phyloP scores from a whole-genome alignment of 1,140 invertebrate species.

The Aphidius gifuensis region DNA sequence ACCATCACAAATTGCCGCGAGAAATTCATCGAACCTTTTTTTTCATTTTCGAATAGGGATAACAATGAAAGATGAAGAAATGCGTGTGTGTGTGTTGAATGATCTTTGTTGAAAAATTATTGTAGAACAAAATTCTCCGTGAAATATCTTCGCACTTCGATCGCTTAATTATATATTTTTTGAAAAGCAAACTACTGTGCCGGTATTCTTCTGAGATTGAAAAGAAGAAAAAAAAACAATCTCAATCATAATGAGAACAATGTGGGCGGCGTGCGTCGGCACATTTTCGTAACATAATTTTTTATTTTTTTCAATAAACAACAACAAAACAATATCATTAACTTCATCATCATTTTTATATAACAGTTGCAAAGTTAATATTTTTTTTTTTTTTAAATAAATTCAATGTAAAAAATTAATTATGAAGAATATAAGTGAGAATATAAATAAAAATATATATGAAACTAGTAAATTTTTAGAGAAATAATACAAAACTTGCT shows the following conservation, averaged over 20 bases:
- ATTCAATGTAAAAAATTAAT: too few relatives aligned
- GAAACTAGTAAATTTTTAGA: too few relatives aligned
- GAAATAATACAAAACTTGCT: neutral
- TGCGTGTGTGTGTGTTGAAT: slow-evolving; percentile 15
- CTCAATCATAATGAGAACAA: neutral
- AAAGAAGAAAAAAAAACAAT: too few relatives aligned
- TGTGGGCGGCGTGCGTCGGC: slow-evolving; percentile 1
- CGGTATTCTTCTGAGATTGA: neutral
- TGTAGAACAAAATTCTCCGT: slow-evolving; percentile 29
- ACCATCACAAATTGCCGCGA: slow-evolving; percentile 23
- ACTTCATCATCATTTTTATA: too few relatives aligned
- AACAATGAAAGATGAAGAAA: slow-evolving; percentile 20
- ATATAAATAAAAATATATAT: too few relatives aligned
- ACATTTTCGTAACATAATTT: neutral
- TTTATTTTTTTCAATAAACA: too few relatives aligned
- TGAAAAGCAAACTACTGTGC: neutral
- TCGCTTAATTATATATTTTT: slow-evolving; percentile 23
- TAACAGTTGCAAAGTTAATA: too few relatives aligned
- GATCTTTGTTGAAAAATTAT: neutral
- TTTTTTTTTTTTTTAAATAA: too few relatives aligned
- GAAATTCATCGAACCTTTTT: slow-evolving; percentile 15
- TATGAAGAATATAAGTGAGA: too few relatives aligned
- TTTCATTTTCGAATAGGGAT: slow-evolving; percentile 1
- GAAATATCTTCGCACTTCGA: slow-evolving; percentile 40
- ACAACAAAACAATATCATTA: too few relatives aligned